Evolutionary conservation across 1,140 invertebrate species (phyloP).

Genomic region (Diuraphis noxia): DNA sequence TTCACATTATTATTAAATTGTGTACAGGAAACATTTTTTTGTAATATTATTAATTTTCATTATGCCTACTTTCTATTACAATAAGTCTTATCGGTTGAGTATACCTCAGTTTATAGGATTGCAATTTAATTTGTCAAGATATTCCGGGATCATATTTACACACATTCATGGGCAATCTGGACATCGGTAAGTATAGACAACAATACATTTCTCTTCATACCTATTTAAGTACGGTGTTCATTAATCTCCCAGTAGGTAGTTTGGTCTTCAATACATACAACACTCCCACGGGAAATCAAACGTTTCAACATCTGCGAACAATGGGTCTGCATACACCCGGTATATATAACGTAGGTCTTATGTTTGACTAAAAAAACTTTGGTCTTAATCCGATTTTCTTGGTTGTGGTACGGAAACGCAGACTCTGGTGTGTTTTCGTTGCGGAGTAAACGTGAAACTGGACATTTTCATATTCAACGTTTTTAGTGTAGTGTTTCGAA

Average conservation of each 20-base stretch:
- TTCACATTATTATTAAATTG: not conserved
- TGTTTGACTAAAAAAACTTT: slow-evolving; percentile 17
- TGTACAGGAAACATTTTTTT: not conserved
- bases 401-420: not conserved
- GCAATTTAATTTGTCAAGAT: not conserved
- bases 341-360: not conserved
- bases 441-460: too few species aligned
- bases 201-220: not conserved
- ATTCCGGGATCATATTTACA: not conserved
- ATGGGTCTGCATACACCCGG: not conserved
- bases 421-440: not conserved
- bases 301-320: not conserved
- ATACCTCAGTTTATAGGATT: not conserved
- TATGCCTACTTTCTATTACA: not conserved
- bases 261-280: not conserved
- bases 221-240: slow-evolving; percentile 30
- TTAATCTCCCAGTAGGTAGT: slow-evolving; percentile 10
- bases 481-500: not conserved
- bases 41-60: not conserved
- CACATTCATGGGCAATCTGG: not conserved
- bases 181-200: not conserved
- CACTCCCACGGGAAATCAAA: slow-evolving; percentile 28
- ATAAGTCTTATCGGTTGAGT: not conserved
- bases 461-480: not conserved
- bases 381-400: slow-evolving; percentile 32